phyloP scores from a whole-genome alignment of 2,888 invertebrate species.

The Podabrus alpinus region DNA sequence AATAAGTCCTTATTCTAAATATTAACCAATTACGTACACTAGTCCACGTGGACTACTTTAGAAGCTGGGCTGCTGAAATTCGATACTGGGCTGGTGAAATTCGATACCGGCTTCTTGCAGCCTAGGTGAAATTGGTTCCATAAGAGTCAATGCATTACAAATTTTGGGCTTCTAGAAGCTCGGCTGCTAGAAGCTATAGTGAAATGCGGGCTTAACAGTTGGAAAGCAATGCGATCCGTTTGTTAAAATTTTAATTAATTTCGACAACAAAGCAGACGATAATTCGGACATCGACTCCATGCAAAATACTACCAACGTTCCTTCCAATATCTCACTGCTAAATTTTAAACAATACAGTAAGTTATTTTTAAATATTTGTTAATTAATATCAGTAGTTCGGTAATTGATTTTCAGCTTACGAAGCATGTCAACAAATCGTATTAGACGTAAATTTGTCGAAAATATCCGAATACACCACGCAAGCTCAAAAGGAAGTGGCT shows the following conservation, averaged over 20 bases:
- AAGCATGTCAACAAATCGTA: slow-evolving; percentile 63
- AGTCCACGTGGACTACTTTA: too few relatives aligned
- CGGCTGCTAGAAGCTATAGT: too few relatives aligned
- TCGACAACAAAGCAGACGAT: slow-evolving; percentile 33
- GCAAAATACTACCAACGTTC: slow-evolving; percentile 43
- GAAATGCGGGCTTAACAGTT: too few relatives aligned
- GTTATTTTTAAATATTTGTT: slow-evolving; percentile 35
- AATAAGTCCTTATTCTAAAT: too few relatives aligned
- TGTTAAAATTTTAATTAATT: slow-evolving; percentile 45
- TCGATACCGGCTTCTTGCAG: too few relatives aligned
- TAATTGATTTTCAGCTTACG: slow-evolving; percentile 55
- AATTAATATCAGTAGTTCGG: not conserved
- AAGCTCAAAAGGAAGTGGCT: slow-evolving; percentile 62
- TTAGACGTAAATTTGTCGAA: slow-evolving; percentile 60
- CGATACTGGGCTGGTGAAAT: too few relatives aligned
- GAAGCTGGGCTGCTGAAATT: too few relatives aligned
- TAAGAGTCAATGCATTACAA: too few relatives aligned
- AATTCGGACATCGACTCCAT: slow-evolving; percentile 38
- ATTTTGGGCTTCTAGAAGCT: too few relatives aligned
- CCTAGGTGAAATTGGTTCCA: too few relatives aligned
- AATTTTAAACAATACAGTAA: slow-evolving; percentile 65
- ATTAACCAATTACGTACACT: too few relatives aligned
- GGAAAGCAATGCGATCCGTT: slow-evolving; percentile 61
- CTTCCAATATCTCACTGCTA: slow-evolving; percentile 61
- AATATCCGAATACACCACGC: slow-evolving; percentile 54